These are phyloP conservation scores for Flabesymbios commensalis DNA, from an alignment of 2,888 invertebrate species.

Conservation along the genomic window DNA sequence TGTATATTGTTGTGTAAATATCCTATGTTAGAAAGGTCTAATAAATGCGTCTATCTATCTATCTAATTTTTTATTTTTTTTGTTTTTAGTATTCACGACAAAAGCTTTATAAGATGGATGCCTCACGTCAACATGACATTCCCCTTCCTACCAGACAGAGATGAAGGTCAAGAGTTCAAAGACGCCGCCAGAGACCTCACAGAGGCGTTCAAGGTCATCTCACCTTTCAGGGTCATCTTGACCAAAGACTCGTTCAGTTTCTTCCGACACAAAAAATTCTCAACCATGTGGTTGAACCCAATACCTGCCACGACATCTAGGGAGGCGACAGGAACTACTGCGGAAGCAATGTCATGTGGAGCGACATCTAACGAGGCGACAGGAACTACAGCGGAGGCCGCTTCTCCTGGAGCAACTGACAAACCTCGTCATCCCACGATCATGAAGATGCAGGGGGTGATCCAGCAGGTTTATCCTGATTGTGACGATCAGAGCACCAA, in stretches of 20 bases:
- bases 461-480: not conserved
- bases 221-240: not conserved
- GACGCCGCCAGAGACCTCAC: not conserved
- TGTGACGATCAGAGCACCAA: not conserved
- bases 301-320: too few species aligned
- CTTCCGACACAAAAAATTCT: constrained; percentile 2
- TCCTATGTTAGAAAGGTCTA: too few species aligned
- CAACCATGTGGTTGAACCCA: constrained; percentile 1
- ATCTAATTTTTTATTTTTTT: not conserved
- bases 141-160: constrained; percentile 17
- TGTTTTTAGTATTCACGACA: constrained; percentile 25
- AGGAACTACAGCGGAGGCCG: too few species aligned
- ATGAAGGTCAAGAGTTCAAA: constrained; percentile 11
- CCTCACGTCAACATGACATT: constrained; percentile 36
- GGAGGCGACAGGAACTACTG: too few species aligned
- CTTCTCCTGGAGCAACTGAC: too few species aligned
- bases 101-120: constrained; percentile 33
- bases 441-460: not conserved
- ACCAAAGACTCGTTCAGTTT: not conserved
- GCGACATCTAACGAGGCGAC: too few species aligned
- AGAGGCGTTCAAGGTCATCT: not conserved
- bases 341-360: too few species aligned
- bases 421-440: not conserved
- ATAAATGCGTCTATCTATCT: not conserved
- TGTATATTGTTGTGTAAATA: too few species aligned